Conservation (phyloP, 2,888 invertebrate genomes). For the Ormyrus nitidulus region DNA sequence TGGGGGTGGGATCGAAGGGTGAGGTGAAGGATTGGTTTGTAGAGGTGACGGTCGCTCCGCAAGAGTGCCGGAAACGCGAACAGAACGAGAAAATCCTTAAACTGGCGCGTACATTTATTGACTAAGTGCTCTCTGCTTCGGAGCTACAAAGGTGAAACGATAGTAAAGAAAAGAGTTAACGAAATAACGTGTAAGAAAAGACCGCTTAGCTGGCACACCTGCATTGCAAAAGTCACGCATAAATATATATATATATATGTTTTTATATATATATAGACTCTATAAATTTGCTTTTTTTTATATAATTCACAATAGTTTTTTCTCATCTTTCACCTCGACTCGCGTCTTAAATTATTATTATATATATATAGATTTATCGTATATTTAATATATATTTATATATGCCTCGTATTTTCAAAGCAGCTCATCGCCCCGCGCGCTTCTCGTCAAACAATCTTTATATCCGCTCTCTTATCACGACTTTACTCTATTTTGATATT, state of each 20-base stretch:
- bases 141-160: slow-evolving; percentile 20
- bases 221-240: slow-evolving; percentile 67
- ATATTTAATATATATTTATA: slow-evolving; percentile 32
- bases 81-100: not conserved
- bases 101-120: slow-evolving; percentile 28
- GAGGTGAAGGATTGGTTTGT: not conserved
- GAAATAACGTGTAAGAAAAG: slow-evolving; percentile 58
- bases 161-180: slow-evolving; percentile 33
- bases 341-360: slow-evolving; percentile 37
- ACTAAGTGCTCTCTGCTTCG: slow-evolving; percentile 43
- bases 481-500: slow-evolving; percentile 49
- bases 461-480: slow-evolving; percentile 55
- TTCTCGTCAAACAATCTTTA: slow-evolving; percentile 51
- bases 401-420: slow-evolving; percentile 48
- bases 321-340: slow-evolving; percentile 44
- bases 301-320: slow-evolving; percentile 42
- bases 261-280: slow-evolving; percentile 57
- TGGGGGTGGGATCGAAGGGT: not conserved
- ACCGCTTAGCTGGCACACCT: slow-evolving; percentile 62
- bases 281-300: slow-evolving; percentile 59
- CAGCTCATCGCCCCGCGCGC: slow-evolving; percentile 36
- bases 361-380: slow-evolving; percentile 41
- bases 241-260: slow-evolving; percentile 66
- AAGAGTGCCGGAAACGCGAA: slow-evolving; percentile 55
- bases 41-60: slow-evolving; percentile 59